Percentiles rank a stretch among this genome's conserved stretches.
Conservation (phyloP, 2,113 vertebrate genomes). For the Typhlomys cinereus region DNA sequence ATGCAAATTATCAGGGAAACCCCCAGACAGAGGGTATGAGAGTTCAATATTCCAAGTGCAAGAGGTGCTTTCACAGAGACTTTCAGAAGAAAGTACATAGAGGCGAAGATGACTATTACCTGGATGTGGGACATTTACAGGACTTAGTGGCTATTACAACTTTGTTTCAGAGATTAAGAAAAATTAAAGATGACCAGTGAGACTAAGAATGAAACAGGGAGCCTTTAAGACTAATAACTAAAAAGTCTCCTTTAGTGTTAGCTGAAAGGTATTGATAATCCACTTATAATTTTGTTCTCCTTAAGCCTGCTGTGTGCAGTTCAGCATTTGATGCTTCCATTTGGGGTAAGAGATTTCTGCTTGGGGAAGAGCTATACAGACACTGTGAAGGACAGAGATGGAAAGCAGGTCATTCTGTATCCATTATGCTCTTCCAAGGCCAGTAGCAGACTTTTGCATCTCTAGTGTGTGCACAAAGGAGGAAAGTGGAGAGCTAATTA, state of each 20-base stretch:
- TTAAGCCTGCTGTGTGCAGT: background rate
- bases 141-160: background rate
- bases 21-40: background rate
- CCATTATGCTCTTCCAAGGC: conserved; percentile 6
- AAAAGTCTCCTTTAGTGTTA: background rate
- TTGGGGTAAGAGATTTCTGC: conserved; percentile 13
- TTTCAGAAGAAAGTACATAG: background rate
- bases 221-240: background rate
- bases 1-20: background rate
- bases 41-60: background rate
- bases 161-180: conserved; percentile 15
- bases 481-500: conserved; percentile 48
- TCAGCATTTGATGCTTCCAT: conserved; percentile 25
- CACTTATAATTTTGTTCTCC: background rate
- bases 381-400: background rate
- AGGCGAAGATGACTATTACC: background rate
- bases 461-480: background rate
- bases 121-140: background rate
- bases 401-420: background rate
- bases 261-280: background rate
- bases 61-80: background rate
- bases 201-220: background rate
- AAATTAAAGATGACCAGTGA: background rate
- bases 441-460: conserved; percentile 48
- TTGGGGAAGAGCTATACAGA: background rate